phyloP scores from a whole-genome alignment of 2,113 vertebrate species.

The Rutilus rutilus region DNA sequence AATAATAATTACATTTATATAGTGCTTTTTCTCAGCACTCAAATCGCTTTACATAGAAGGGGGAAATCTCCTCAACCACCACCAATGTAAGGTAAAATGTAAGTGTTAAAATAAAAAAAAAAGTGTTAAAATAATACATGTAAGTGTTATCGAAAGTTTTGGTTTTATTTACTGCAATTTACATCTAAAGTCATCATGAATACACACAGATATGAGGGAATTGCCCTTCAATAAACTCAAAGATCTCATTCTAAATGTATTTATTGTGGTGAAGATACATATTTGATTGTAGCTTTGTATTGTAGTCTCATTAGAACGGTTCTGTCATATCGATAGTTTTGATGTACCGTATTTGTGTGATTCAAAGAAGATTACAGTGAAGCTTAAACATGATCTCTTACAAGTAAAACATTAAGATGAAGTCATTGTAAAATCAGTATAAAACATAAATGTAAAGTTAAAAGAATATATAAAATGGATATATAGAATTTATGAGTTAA shows the following conservation, averaged over 20 bases:
- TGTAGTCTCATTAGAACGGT: neutral
- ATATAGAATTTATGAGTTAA: neutral
- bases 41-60: too few species aligned
- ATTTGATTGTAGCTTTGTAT: neutral
- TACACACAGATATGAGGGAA: neutral
- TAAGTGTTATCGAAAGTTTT: neutral
- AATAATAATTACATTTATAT: too few species aligned
- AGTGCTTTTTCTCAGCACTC: too few species aligned
- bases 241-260: neutral
- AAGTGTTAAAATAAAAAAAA: too few species aligned
- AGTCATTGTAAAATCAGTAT: neutral
- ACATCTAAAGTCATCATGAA: neutral
- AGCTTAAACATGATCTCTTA: neutral
- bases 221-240: too few species aligned
- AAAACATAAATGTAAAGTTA: neutral
- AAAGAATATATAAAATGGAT: neutral
- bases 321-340: neutral
- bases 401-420: neutral
- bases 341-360: neutral
- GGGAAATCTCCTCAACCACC: too few species aligned
- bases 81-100: too few species aligned
- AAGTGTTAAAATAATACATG: neutral
- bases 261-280: neutral
- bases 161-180: neutral
- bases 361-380: neutral